Evolutionary conservation across 2,888 invertebrate species (phyloP), one percentile per base, ranked within the genome.

Genomic region (Empis stercorea): DNA sequence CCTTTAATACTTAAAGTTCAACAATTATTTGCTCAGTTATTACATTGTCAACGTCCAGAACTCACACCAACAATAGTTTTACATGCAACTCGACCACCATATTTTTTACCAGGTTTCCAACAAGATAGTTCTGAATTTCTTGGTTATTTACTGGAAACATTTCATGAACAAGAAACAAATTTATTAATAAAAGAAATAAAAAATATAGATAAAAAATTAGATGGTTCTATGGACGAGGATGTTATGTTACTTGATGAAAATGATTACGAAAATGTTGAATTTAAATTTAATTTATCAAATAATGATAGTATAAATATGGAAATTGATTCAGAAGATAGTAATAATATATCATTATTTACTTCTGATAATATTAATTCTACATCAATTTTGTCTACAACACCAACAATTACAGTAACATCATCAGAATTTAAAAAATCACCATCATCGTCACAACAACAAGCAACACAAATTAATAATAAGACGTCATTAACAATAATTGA

Each of bases 61-160:
- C 62, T 87, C 56, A 78, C 82, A 13, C 87, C 89, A 0, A 74
- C 71, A n/a, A 81, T 80, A 39, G 80, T 88, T 59, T 73, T 84
- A 52, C 72, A 75, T 41, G 76, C 78, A 2, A 80, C 86, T 2
- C 75, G 83, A 54, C 88, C 91, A 7, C 78, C 84, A 0, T 84
- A 84, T 59, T 91, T 91, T 64, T 73, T 78, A 30, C 73, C 75
- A 7, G 82, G 87, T 14, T 76, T 82, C 52, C 91, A 92, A 58
- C 91, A 92, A 59, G 91, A 91, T 59, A 88, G 89, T 65, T 87
- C 87, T 0, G 91, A 91, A 68, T 89, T 87, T 68, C 70, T 89
- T 47, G 82, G 84, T 67, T 85, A 73, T 68, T 52, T 70, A 38
- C 55, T 69, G 14, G 70, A 70, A 51, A 60, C 64, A n/a, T 64